Percentiles rank a stretch among this genome's conserved stretches.
These are phyloP conservation scores for Cichlasoma orientale DNA, from an alignment of 2,797 vertebrate species.

Conservation along the genomic window DNA sequence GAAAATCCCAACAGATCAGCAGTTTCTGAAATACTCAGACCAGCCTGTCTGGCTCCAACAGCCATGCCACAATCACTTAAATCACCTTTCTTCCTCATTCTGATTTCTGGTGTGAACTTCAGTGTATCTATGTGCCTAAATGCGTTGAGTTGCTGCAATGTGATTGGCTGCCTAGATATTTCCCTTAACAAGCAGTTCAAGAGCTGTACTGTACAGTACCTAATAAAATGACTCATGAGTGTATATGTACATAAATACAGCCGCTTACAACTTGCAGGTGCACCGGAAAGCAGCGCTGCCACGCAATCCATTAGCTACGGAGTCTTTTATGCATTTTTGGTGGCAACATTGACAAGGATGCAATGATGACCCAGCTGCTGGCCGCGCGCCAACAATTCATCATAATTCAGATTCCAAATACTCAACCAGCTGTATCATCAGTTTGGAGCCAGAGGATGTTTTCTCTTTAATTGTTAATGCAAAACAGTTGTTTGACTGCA, in stretches of 20 bases:
- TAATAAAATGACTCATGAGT: not conserved
- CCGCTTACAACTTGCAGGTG: not conserved
- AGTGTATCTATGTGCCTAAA: not conserved
- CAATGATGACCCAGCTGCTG: not conserved
- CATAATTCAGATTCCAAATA: no score
- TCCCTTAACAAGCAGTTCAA: not conserved
- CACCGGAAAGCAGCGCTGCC: not conserved
- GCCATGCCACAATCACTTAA: not conserved
- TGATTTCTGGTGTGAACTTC: not conserved
- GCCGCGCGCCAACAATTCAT: not conserved
- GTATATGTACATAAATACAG: not conserved
- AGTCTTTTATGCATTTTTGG: no score
- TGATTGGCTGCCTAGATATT: not conserved
- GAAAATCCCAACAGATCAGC: no score
- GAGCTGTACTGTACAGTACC: not conserved
- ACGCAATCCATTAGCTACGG: not conserved
- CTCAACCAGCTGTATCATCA: no score
- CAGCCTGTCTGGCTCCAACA: not conserved
- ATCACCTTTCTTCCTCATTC: not conserved
- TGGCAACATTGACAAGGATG: not conserved
- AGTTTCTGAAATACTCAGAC: not conserved
- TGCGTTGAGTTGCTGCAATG: fast-evolving
- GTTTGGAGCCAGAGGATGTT: not conserved
- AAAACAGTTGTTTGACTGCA: not conserved
- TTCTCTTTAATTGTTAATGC: not conserved